A percentile compares a stretch with the other conserved stretches of the same genome.
Evolutionary conservation across 2,797 vertebrate species (phyloP).

Genomic region (Setipinna tenuifilis): DNA sequence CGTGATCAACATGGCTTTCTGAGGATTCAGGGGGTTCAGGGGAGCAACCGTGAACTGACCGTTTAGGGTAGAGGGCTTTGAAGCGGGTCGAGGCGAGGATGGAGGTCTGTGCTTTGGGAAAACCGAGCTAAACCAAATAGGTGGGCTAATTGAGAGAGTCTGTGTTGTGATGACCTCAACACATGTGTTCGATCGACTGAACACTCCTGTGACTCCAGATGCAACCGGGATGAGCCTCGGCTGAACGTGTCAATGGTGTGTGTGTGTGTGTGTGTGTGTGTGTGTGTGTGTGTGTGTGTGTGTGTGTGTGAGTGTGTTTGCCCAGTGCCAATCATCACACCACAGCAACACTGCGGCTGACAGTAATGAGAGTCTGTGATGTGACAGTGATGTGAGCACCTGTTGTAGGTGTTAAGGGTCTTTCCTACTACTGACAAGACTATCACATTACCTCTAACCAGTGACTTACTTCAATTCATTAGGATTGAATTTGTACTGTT

Average conservation of each 20-base stretch:
- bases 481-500: not conserved
- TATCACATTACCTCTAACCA: conserved; percentile 3
- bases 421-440: not conserved
- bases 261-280: not conserved
- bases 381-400: not conserved
- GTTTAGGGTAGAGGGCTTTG: not conserved
- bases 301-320: not conserved
- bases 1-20: not conserved
- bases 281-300: too few species aligned
- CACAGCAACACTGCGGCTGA: not conserved
- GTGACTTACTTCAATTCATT: not conserved
- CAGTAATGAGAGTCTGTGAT: not conserved
- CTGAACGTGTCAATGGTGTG: not conserved
- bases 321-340: not conserved
- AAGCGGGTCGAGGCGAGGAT: not conserved
- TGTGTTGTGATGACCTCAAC: conserved; percentile 19
- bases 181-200: not conserved
- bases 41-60: not conserved
- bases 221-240: not conserved
- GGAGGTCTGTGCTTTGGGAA: not conserved
- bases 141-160: not conserved
- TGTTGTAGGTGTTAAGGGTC: not conserved
- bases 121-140: not conserved
- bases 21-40: not conserved
- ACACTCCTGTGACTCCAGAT: not conserved